Evolutionary conservation across 2,888 invertebrate species (phyloP).

Genomic region (Hyalella azteca): DNA sequence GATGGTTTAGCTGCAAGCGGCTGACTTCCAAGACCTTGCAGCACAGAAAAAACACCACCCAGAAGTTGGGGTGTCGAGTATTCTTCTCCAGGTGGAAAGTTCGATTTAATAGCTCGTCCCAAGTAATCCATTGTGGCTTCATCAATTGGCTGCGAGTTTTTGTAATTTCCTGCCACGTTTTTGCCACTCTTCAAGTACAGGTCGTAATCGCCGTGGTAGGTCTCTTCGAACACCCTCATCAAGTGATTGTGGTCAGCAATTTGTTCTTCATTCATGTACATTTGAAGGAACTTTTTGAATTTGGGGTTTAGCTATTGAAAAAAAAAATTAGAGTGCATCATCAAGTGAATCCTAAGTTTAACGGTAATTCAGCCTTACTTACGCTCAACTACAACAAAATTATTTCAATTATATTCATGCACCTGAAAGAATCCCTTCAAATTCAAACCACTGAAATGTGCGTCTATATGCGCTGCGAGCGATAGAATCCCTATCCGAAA

Average conservation of each 20-base stretch:
- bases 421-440: too few species aligned
- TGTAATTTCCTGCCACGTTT: not conserved
- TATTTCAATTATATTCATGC: too few species aligned
- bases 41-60: not conserved
- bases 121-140: not conserved
- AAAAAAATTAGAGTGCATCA: too few species aligned
- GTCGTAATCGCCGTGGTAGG: not conserved
- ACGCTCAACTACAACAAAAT: too few species aligned
- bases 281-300: not conserved
- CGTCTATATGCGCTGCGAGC: too few species aligned
- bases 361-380: too few species aligned
- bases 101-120: not conserved
- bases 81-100: not conserved
- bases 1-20: not conserved
- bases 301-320: not conserved
- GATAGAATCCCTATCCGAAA: too few species aligned
- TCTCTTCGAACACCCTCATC: not conserved
- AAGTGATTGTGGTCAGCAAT: slow-evolving; percentile 15
- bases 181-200: not conserved
- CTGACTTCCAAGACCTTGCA: not conserved
- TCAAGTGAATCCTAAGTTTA: too few species aligned
- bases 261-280: slow-evolving; percentile 15
- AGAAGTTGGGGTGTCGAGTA: not conserved
- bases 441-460: too few species aligned
- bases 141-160: not conserved